A percentile compares a stretch with the other conserved stretches of the same genome.
Conservation (phyloP, 2,888 invertebrate species). For the Entomobrya multifasciata region DNA sequence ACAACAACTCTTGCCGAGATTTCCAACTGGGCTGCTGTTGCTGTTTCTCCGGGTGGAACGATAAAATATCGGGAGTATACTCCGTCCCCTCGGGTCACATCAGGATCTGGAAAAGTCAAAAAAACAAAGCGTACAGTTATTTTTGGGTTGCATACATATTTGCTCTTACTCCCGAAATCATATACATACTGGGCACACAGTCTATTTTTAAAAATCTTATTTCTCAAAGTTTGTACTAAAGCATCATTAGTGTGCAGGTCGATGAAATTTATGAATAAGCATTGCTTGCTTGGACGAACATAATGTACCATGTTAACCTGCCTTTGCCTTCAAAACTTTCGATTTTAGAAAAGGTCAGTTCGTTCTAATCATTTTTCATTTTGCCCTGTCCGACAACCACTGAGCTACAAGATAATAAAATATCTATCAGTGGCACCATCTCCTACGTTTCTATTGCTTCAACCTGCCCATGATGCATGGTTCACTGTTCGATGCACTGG, state of each 20-base stretch:
- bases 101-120: conserved; percentile 83
- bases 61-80: conserved; percentile 85
- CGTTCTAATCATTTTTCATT: conserved; percentile 77
- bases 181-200: no score
- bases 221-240: no score
- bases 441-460: conserved; percentile 39
- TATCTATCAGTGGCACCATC: conserved; percentile 63
- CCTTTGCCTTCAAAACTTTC: conserved; percentile 34
- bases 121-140: conserved; percentile 28
- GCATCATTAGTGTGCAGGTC: no score
- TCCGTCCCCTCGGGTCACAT: conserved; percentile 86
- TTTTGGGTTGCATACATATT: neutral
- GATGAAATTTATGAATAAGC: neutral
- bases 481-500: neutral
- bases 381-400: conserved; percentile 71
- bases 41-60: conserved; percentile 77
- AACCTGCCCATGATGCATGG: neutral
- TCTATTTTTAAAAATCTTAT: no score
- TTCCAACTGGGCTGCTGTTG: conserved; percentile 74
- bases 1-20: conserved; percentile 78
- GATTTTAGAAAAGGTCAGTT: conserved; percentile 77
- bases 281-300: neutral
- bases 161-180: neutral
- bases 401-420: conserved; percentile 70
- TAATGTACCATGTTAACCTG: neutral